phyloP scores from a whole-genome alignment of 2,113 vertebrate species.

The Conger conger region DNA sequence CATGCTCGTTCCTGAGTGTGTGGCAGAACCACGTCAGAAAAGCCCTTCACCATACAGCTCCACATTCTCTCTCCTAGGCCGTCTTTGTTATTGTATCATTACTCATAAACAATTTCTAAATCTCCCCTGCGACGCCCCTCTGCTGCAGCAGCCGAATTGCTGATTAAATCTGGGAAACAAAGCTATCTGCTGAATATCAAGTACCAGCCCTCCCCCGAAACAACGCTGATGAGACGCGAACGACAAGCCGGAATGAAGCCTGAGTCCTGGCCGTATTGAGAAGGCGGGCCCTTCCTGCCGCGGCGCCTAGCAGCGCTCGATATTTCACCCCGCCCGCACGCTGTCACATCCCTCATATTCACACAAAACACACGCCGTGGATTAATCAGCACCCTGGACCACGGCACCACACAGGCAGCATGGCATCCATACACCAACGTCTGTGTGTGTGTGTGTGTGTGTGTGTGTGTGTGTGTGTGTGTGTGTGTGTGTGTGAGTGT shows the following conservation, averaged over 20 bases:
- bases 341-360: conserved; percentile 19
- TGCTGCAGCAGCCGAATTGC: conserved; percentile 48
- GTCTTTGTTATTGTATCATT: conserved; percentile 51
- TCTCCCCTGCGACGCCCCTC: conserved; percentile 53
- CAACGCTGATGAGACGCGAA: conserved; percentile 48
- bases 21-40: conserved; percentile 39
- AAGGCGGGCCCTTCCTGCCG: conserved; percentile 43
- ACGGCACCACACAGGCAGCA: neutral
- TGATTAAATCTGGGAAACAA: conserved; percentile 66
- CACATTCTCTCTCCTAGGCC: conserved; percentile 46
- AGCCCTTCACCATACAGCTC: conserved; percentile 23
- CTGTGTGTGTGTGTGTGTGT: too few relatives aligned
- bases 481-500: too few relatives aligned
- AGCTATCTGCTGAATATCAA: conserved; percentile 63
- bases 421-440: too few relatives aligned
- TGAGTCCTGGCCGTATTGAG: conserved; percentile 42
- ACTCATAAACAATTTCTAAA: conserved; percentile 49
- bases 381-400: conserved; percentile 51
- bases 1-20: conserved; percentile 36
- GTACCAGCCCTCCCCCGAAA: conserved; percentile 53
- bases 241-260: conserved; percentile 50
- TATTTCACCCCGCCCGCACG: neutral
- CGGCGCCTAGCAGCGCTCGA: neutral
- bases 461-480: too few relatives aligned
- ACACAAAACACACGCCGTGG: conserved; percentile 47